phyloP scores from a whole-genome alignment of 2,113 vertebrate genomes.

The Hydrolagus affinis region DNA sequence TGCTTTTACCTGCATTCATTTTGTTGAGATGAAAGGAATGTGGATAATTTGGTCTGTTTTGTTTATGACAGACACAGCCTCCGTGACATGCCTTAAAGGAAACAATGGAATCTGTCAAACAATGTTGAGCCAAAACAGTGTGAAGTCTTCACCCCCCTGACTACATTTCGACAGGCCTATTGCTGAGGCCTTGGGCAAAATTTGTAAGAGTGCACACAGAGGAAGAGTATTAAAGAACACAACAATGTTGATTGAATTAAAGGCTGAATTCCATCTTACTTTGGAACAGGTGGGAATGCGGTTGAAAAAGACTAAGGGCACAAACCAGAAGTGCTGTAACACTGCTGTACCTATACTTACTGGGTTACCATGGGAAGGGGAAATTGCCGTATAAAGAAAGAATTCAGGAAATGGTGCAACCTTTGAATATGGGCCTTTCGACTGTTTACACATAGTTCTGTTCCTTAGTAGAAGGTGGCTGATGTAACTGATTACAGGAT shows the following conservation, averaged over 20 bases:
- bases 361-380: not conserved
- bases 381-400: not conserved
- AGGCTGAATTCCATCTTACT: conserved; percentile 52
- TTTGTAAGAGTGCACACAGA: conserved; percentile 44
- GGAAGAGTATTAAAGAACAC: conserved; percentile 50
- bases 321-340: conserved; percentile 23
- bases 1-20: conserved; percentile 31
- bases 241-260: conserved; percentile 53
- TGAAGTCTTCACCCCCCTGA: conserved; percentile 36
- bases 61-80: conserved; percentile 26
- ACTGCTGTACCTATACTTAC: not conserved
- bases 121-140: conserved; percentile 41
- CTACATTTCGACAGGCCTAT: conserved; percentile 19
- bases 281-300: conserved; percentile 59
- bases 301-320: conserved; percentile 44
- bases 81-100: conserved; percentile 30
- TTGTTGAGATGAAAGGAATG: conserved; percentile 24
- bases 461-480: not conserved
- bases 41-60: conserved; percentile 30
- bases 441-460: not conserved
- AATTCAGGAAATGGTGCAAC: not conserved
- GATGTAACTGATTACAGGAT: not conserved
- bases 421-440: not conserved
- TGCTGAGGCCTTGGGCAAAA: conserved; percentile 26
- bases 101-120: conserved; percentile 30